phyloP scores from a whole-genome alignment of 2,888 invertebrate species.

The Oscheius sp. region DNA sequence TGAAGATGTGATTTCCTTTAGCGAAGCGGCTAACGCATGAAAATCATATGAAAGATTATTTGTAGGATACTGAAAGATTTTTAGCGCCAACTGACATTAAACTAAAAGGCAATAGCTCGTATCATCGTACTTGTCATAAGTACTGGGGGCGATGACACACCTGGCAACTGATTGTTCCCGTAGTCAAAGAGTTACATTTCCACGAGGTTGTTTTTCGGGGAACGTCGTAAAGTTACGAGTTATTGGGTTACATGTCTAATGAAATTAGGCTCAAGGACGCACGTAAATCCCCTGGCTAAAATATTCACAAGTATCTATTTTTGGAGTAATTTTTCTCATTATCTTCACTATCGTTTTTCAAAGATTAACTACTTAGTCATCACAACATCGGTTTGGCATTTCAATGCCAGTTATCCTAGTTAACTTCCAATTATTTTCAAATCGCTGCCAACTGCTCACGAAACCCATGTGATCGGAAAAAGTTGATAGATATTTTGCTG shows the following conservation, averaged over 20 bases:
- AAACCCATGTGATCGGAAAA: conserved; percentile 6
- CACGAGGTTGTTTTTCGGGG: not conserved
- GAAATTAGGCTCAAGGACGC: too few relatives aligned
- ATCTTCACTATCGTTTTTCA: too few relatives aligned
- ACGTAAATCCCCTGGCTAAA: too few relatives aligned
- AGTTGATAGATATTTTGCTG: not conserved
- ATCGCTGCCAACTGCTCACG: not conserved
- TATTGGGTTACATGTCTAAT: not conserved
- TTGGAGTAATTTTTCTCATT: too few relatives aligned
- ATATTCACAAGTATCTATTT: too few relatives aligned
- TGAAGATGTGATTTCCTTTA: not conserved
- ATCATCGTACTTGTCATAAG: conserved; percentile 31
- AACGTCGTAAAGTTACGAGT: too few relatives aligned
- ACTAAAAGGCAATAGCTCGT: not conserved
- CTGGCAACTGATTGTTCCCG: not conserved
- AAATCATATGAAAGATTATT: conserved; percentile 21
- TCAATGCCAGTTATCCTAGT: not conserved
- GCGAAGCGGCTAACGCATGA: not conserved
- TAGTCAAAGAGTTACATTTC: not conserved
- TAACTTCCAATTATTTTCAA: not conserved
- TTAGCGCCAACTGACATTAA: conserved; percentile 17
- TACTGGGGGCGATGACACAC: conserved; percentile 2
- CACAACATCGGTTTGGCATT: not conserved
- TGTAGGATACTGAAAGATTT: not conserved
- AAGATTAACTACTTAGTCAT: too few relatives aligned